Conservation (phyloP, 2,113 vertebrate species). For the Microcebus griseorufus region DNA sequence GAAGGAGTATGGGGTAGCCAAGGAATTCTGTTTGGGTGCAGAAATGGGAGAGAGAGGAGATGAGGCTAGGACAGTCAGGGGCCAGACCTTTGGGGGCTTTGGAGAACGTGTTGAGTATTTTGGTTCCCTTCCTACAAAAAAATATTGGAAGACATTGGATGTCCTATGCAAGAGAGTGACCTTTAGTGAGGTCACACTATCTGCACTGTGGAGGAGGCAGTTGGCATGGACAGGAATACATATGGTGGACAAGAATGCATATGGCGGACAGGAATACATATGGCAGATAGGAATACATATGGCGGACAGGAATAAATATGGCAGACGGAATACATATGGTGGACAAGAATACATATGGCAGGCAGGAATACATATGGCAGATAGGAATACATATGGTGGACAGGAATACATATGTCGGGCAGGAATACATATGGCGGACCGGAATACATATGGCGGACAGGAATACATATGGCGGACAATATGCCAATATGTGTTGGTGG, state of each 20-base stretch:
- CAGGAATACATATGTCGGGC: no score
- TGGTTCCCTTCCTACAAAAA: neutral
- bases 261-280: neutral
- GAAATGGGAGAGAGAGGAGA: neutral
- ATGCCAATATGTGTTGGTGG: neutral
- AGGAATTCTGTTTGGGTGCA: no score
- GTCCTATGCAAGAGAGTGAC: neutral
- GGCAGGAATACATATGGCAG: neutral
- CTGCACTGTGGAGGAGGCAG: neutral
- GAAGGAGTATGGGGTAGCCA: neutral
- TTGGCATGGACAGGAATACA: neutral
- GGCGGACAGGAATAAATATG: neutral
- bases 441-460: neutral
- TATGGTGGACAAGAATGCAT: neutral
- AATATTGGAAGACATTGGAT: neutral
- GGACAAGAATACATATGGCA: neutral
- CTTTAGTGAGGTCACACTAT: neutral
- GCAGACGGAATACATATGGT: neutral
- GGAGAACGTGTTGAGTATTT: neutral
- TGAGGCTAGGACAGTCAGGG: fast-evolving
- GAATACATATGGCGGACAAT: neutral
- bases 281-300: neutral
- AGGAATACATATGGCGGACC: no score
- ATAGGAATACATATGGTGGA: neutral
- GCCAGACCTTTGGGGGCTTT: neutral